Percentiles rank a stretch among this genome's conserved stretches.
Conservation (phyloP, 2,797 vertebrate genomes). For the Sebastes goodei region DNA sequence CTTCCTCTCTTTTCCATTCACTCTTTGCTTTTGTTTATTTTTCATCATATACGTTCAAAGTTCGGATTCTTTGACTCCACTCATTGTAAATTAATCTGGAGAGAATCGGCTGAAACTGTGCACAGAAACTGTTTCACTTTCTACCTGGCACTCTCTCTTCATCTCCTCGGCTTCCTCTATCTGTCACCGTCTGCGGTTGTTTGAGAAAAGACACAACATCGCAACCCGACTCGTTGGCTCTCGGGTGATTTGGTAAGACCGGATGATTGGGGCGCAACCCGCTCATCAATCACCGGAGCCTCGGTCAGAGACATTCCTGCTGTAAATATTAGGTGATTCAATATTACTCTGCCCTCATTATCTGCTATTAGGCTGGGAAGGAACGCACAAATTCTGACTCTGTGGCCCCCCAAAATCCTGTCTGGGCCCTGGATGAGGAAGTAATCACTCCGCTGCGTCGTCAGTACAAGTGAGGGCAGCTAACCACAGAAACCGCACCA, state of each 20-base stretch:
- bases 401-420: conserved; percentile 29
- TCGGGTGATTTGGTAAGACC: background rate
- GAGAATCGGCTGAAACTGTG: background rate
- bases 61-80: background rate
- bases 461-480: conserved; percentile 31
- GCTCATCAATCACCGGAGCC: conserved; percentile 64
- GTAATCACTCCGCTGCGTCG: conserved; percentile 56
- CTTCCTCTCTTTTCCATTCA: background rate
- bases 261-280: conserved; percentile 47
- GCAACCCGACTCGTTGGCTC: conserved; percentile 31
- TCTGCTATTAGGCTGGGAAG: conserved; percentile 68
- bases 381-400: conserved; percentile 57
- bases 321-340: conserved; percentile 60
- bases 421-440: conserved; percentile 53
- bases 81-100: background rate
- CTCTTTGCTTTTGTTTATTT: background rate
- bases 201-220: conserved; percentile 49
- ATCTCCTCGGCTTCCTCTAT: background rate
- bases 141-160: background rate
- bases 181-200: conserved; percentile 18
- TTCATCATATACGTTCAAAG: background rate
- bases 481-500: conserved; percentile 25
- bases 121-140: background rate
- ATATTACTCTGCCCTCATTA: conserved; percentile 66
- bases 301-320: conserved; percentile 58